Conservation (phyloP, 2,113 vertebrate species). For the Poecilia latipinna region DNA sequence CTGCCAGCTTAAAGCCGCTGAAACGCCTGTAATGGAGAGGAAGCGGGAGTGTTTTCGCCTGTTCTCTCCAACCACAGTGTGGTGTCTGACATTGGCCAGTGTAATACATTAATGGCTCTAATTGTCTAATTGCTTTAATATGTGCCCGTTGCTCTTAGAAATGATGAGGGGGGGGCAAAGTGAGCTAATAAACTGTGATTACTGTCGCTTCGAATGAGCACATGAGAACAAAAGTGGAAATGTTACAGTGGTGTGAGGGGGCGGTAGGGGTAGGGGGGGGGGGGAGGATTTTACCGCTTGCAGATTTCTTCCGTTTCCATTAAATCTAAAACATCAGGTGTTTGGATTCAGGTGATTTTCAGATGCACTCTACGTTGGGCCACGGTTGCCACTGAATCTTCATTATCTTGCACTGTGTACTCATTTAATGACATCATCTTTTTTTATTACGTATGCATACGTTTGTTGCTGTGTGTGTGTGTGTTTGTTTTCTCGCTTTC, state of each 20-base stretch:
- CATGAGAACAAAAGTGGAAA: conserved; percentile 33
- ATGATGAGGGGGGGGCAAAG: conserved; percentile 61
- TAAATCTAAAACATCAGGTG: background rate
- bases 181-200: conserved; percentile 74
- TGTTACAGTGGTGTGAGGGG: conserved; percentile 6
- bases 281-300: background rate
- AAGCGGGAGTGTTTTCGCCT: conserved; percentile 38
- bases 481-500: no score
- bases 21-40: conserved; percentile 57
- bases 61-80: conserved; percentile 41
- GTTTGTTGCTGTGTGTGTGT: no score
- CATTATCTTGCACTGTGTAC: no score
- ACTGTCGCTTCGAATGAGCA: conserved; percentile 68
- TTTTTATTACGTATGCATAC: no score
- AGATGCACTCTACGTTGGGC: no score
- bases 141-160: conserved; percentile 61
- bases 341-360: no score
- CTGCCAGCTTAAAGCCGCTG: conserved; percentile 62
- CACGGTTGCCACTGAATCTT: no score
- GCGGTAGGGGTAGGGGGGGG: no score
- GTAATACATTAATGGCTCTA: conserved; percentile 70
- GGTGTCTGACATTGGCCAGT: conserved; percentile 61
- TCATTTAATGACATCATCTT: no score
- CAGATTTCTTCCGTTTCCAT: background rate
- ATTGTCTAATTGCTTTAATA: conserved; percentile 77